phyloP scores from a whole-genome alignment of 2,113 vertebrate species.

The Phoxinus phoxinus region DNA sequence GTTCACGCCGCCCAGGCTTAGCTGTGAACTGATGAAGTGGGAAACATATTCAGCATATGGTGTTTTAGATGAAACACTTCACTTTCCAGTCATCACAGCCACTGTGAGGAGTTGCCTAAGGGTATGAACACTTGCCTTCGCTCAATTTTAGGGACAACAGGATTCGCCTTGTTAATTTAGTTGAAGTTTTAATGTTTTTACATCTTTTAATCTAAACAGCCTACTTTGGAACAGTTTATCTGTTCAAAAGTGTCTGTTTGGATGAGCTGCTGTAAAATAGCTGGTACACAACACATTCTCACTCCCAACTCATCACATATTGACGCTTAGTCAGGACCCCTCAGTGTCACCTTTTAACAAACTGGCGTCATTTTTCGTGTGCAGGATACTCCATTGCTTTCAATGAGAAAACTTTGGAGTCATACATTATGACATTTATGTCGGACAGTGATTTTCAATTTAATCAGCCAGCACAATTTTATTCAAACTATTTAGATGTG shows the following conservation, averaged over 20 bases:
- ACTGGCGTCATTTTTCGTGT: too few relatives aligned
- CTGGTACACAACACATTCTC: too few relatives aligned
- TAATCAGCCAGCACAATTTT: too few relatives aligned
- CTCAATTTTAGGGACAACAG: not conserved
- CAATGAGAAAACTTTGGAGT: too few relatives aligned
- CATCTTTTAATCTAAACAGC: not conserved
- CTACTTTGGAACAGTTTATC: too few relatives aligned
- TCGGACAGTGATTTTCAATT: too few relatives aligned
- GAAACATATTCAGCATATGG: conserved; percentile 57
- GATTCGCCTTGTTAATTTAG: not conserved
- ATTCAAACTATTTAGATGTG: too few relatives aligned
- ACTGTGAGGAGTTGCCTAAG: not conserved
- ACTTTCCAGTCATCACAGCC: conserved; percentile 20
- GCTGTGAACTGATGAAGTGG: conserved; percentile 66
- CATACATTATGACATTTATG: too few relatives aligned
- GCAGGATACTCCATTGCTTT: too few relatives aligned
- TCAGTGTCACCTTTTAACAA: too few relatives aligned
- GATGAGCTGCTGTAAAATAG: not conserved
- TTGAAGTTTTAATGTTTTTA: not conserved
- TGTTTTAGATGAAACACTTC: not conserved
- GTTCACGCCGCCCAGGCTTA: conserved; percentile 51
- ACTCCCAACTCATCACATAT: too few relatives aligned
- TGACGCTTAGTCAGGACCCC: too few relatives aligned
- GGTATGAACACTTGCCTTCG: not conserved
- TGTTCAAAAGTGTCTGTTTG: not conserved